phyloP scores from a whole-genome alignment of 2,888 invertebrate genomes.

The Drosophila limbata region DNA sequence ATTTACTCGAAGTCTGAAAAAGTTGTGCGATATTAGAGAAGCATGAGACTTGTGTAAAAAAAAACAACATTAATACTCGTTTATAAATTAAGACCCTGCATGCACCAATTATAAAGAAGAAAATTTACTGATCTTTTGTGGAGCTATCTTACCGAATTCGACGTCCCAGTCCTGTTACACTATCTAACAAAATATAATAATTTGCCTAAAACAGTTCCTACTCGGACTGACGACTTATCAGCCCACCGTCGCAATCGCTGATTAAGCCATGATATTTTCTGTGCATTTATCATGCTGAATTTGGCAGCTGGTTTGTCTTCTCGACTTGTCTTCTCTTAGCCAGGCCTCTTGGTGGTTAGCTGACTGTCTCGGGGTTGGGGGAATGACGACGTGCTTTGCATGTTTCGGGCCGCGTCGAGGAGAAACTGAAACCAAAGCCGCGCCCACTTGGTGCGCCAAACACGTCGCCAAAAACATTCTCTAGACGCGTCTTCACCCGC shows the following conservation, averaged over 20 bases:
- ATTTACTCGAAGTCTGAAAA: too few species aligned
- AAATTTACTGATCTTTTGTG: too few species aligned
- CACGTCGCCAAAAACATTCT: conserved; percentile 55
- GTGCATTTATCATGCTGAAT: conserved; percentile 12
- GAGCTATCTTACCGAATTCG: neutral
- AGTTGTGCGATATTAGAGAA: too few species aligned
- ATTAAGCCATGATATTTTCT: conserved; percentile 8
- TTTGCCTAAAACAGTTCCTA: too few species aligned
- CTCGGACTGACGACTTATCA: neutral
- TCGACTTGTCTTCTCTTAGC: neutral
- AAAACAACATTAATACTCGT: too few species aligned
- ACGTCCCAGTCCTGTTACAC: neutral
- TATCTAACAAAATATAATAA: too few species aligned
- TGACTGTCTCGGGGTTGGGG: neutral
- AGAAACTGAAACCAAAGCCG: conserved; percentile 52
- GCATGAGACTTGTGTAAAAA: too few species aligned
- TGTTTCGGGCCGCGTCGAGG: conserved; percentile 27
- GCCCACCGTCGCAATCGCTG: conserved; percentile 5
- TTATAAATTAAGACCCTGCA: too few species aligned
- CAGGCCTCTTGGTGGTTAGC: neutral
- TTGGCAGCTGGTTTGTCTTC: conserved; percentile 5
- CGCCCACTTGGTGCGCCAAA: conserved; percentile 73
- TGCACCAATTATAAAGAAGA: too few species aligned
- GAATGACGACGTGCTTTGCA: conserved; percentile 66
- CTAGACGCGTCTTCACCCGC: conserved; percentile 33